Conservation (phyloP, 2,888 invertebrate genomes). For the Lasioglossum zephyrum region DNA sequence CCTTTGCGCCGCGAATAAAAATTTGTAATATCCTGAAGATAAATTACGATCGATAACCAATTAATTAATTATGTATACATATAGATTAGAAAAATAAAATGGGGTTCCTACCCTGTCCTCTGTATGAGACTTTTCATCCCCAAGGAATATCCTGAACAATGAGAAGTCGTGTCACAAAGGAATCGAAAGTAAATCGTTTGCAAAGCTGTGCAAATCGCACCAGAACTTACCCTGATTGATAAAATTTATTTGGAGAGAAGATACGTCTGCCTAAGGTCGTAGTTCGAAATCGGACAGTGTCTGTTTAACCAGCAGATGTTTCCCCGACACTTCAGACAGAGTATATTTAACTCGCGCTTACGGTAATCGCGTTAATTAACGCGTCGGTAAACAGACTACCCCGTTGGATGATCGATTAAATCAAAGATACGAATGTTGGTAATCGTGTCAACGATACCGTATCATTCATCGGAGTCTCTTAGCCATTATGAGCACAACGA, state of each 20-base stretch:
- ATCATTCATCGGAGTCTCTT: not conserved
- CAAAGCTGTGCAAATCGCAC: not conserved
- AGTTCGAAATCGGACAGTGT: not conserved
- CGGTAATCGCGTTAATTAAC: conserved; percentile 23
- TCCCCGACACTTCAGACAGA: not conserved
- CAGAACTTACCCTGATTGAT: not conserved
- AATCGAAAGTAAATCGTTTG: not conserved
- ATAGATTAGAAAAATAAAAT: too few relatives aligned
- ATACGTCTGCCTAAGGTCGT: not conserved
- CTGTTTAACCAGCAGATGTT: not conserved
- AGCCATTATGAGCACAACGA: not conserved
- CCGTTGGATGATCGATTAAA: not conserved
- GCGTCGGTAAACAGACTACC: conserved; percentile 8
- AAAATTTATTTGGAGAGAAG: not conserved
- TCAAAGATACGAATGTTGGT: not conserved
- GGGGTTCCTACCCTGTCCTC: too few relatives aligned
- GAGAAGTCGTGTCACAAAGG: not conserved
- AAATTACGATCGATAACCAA: too few relatives aligned
- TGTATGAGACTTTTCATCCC: not conserved
- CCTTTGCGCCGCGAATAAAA: too few relatives aligned
- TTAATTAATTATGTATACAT: too few relatives aligned
- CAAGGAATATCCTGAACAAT: not conserved
- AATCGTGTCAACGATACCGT: conserved; percentile 6
- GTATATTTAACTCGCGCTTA: conserved; percentile 23
- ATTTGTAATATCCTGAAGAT: too few relatives aligned